Percentiles rank a stretch among this genome's conserved stretches.
Evolutionary conservation across 1,140 invertebrate genomes (phyloP).

Genomic region (Hormaphis cornu): DNA sequence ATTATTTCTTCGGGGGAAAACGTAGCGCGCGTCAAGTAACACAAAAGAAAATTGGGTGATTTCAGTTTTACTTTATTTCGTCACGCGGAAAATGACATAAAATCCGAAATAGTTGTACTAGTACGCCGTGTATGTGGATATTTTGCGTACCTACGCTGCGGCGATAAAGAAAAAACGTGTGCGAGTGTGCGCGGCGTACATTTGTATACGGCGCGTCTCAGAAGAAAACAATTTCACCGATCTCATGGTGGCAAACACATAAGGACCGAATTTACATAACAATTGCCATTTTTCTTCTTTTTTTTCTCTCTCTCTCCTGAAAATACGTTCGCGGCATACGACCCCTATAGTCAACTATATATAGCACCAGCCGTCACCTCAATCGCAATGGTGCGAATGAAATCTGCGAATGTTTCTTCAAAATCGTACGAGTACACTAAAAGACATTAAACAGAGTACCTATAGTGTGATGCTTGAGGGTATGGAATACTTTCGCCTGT

Average conservation of each 20-base stretch:
- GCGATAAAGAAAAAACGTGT: no score
- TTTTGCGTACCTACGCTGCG: no score
- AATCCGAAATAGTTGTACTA: constrained; percentile 8
- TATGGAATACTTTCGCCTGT: no score
- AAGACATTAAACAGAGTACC: no score
- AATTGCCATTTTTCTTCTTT: constrained; percentile 13
- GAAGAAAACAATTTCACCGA: constrained; percentile 26
- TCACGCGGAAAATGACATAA: constrained; percentile 20
- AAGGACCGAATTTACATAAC: constrained; percentile 22
- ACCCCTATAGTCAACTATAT: neutral
- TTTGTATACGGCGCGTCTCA: neutral
- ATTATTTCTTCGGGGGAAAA: neutral
- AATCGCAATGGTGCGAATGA: neutral
- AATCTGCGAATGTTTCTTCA: no score
- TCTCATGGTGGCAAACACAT: constrained; percentile 18
- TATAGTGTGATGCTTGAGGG: no score
- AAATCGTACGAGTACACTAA: no score
- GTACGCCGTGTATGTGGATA: no score
- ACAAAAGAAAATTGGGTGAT: constrained; percentile 5
- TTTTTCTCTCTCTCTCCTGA: neutral
- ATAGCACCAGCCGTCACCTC: neutral
- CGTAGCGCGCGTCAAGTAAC: no score
- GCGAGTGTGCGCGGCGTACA: no score
- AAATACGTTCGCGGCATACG: neutral
- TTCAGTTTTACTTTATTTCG: constrained; percentile 8